Evolutionary conservation across 2,888 invertebrate genomes (phyloP), one percentile per base, ranked within the genome.

Genomic region (Tiliacea aurago): DNA sequence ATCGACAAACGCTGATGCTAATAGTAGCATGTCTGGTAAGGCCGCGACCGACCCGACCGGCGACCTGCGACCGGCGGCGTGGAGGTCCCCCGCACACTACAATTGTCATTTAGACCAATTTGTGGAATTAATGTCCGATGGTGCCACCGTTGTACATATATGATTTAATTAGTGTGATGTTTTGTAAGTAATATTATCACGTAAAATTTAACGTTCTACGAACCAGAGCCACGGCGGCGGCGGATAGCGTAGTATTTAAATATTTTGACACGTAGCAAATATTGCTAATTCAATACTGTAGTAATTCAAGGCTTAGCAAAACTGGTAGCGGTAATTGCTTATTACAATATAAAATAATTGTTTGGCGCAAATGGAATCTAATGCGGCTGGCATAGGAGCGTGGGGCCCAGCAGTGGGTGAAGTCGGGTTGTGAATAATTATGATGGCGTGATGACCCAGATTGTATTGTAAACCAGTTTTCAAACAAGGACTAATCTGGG

Each of bases 101-200:
- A 91, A 92, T 94, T 91, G 92, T 92, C 91, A 93, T 93, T 92
- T 90, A 91, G 90, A 87, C 90, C 93, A 94, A 94, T 94, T 94
- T 93, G 92, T 91, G 88, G 89, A 94, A 94, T 93, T 92, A 94
- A 91, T 90, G 84, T 84, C 80, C 86, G 74, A 87, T 87, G 81
- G 71, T 79, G 80, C 79, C 73, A 77, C 78, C 71, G 55, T 70
- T 79, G 77, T 86, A 83, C 74, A 83, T 83, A 85, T 83, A 87
- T 87, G 89, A 90, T 91, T 91, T 91, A 90, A 91, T 90, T 90
- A 89, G 78, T 78, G 74, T 84, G 82, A 85, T 86, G 86, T 73
- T 78, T 77, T 76, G 77, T 77, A 78, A 78, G 76, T 85, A 76
- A 80, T 81, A 83, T 77, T 80, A 78, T 81, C 63, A 79, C 65